phyloP scores from a whole-genome alignment of 2,888 invertebrate genomes.

The Deilephila elpenor region DNA sequence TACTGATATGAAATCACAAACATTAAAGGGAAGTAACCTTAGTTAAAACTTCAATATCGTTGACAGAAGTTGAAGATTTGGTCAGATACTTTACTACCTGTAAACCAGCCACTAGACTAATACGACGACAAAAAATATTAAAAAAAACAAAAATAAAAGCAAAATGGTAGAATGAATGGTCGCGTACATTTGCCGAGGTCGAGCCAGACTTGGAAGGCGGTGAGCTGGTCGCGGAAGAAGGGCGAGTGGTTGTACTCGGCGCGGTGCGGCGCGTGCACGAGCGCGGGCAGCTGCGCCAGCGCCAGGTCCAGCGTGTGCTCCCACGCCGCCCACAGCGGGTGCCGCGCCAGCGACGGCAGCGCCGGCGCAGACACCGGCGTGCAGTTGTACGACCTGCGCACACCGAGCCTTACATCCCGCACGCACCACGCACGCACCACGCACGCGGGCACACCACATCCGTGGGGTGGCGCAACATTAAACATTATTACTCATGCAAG shows the following conservation, averaged over 20 bases:
- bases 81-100: no score
- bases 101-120: no score
- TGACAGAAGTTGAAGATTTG: no score
- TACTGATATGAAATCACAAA: no score
- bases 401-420: neutral
- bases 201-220: conserved; percentile 98
- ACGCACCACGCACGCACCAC: neutral
- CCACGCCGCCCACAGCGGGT: conserved; percentile 99
- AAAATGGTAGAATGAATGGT: no score
- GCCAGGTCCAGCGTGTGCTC: conserved; percentile 98
- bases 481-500: no score
- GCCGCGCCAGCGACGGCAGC: conserved; percentile 95
- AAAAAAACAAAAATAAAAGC: no score
- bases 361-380: conserved; percentile 97
- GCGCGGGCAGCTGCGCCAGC: conserved; percentile 93
- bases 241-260: conserved; percentile 88
- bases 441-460: neutral
- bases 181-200: conserved; percentile 85
- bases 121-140: no score
- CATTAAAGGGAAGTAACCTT: no score
- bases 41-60: no score
- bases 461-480: no score
- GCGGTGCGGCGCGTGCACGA: conserved; percentile 81
- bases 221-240: conserved; percentile 99
- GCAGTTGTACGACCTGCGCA: conserved; percentile 93